Evolutionary conservation across 2,797 vertebrate genomes (phyloP).

Genomic region (Silurus aristotelis): DNA sequence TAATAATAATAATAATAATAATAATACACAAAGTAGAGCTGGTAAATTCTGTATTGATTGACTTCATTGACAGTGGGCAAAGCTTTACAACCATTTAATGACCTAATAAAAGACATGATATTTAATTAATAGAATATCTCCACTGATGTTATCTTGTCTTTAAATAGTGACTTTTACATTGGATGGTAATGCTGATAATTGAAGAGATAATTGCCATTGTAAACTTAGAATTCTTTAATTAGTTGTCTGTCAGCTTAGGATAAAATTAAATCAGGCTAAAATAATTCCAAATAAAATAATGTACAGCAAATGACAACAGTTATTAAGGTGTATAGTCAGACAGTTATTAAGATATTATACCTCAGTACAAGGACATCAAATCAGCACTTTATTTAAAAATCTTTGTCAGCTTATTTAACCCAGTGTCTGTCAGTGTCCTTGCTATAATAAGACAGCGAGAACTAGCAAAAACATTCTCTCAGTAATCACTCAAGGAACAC

Average conservation of each 20-base stretch:
- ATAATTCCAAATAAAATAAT: background rate
- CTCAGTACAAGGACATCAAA: background rate
- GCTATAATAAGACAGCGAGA: constrained; percentile 22
- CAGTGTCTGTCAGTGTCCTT: background rate
- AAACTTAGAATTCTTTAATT: background rate
- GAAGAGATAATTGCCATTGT: background rate
- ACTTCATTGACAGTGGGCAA: background rate
- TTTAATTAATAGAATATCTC: background rate
- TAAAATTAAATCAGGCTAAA: background rate
- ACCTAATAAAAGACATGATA: background rate
- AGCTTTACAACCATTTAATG: background rate
- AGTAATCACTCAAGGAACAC: constrained; percentile 37
- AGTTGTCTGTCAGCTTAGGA: background rate
- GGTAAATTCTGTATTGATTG: no score
- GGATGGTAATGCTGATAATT: background rate
- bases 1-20: no score
- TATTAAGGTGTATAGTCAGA: background rate
- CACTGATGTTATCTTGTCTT: background rate
- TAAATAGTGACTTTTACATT: background rate
- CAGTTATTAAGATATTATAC: background rate
- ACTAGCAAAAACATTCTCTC: constrained; percentile 23
- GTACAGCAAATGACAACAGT: background rate
- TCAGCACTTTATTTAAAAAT: constrained; percentile 12
- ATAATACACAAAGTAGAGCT: no score
- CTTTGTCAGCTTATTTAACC: constrained; percentile 31